Conservation (phyloP, 2,797 vertebrate genomes). For the Florisuga fusca region DNA sequence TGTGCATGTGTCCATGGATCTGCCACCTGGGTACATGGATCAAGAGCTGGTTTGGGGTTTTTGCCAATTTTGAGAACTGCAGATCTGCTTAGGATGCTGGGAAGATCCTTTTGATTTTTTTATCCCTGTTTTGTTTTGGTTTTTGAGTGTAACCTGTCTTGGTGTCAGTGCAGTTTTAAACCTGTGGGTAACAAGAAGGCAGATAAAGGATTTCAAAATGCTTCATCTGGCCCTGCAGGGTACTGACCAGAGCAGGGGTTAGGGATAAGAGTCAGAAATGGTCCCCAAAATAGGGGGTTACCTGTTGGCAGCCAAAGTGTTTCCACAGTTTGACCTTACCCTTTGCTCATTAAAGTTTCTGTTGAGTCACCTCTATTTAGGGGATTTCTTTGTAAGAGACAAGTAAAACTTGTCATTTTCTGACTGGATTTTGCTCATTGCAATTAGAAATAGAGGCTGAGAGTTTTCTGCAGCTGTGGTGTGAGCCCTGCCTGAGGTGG, state of each 20-base stretch:
- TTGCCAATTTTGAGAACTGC: neutral
- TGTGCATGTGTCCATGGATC: no score
- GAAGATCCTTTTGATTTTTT: neutral
- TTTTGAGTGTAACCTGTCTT: neutral
- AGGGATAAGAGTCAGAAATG: neutral
- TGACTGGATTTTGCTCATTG: neutral
- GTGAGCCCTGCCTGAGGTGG: neutral
- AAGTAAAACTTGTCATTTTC: neutral
- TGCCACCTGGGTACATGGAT: rapidly evolving
- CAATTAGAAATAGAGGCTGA: neutral
- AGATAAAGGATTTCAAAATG: neutral
- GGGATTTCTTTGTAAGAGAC: neutral
- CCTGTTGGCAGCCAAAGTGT: neutral
- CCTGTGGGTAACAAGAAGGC: no score
- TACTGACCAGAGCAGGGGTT: neutral
- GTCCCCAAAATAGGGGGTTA: neutral
- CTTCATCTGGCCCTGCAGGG: neutral
- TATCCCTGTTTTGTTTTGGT: neutral
- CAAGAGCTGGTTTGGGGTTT: rapidly evolving
- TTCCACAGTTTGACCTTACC: neutral
- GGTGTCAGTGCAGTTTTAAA: neutral
- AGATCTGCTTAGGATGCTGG: neutral
- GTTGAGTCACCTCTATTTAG: rapidly evolving
- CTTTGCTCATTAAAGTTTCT: neutral
- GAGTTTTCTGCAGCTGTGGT: neutral